Evolutionary conservation across 2,888 invertebrate species (phyloP).

Genomic region (Lasioglossum zephyrum): DNA sequence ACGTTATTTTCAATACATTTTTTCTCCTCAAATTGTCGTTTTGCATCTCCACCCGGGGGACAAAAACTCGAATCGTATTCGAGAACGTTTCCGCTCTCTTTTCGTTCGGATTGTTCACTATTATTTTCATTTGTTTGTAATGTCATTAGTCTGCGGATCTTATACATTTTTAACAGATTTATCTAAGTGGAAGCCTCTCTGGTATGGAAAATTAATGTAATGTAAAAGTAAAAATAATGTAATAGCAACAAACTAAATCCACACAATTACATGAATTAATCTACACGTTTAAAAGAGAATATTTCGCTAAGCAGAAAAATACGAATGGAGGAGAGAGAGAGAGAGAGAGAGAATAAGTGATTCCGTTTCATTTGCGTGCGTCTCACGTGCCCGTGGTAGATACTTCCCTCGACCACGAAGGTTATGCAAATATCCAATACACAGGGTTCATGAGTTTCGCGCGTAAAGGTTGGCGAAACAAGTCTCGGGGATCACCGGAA

Average conservation of each 20-base stretch:
- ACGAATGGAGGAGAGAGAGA: neutral
- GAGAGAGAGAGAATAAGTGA: conserved; percentile 18
- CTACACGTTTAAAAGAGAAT: neutral
- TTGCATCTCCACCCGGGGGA: neutral
- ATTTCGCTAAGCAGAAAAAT: conserved; percentile 13
- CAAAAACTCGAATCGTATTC: neutral
- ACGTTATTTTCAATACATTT: neutral
- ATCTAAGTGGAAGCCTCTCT: neutral
- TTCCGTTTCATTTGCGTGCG: conserved; percentile 46
- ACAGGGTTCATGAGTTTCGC: conserved; percentile 34
- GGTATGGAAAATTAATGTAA: neutral
- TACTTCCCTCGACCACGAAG: conserved; percentile 60
- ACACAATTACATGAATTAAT: neutral
- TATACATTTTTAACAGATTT: neutral
- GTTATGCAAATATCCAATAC: conserved; percentile 61
- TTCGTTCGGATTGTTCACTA: neutral
- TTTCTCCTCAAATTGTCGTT: conserved; percentile 16
- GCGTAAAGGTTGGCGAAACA: conserved; percentile 45
- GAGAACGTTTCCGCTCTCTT: neutral
- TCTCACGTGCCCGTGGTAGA: conserved; percentile 43
- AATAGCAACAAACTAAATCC: neutral
- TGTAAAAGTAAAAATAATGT: neutral
- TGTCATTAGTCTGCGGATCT: neutral
- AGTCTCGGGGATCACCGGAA: conserved; percentile 26
- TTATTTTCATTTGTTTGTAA: neutral